Evolutionary conservation across 2,113 vertebrate species (phyloP).

Genomic region (Burhinus bistriatus): DNA sequence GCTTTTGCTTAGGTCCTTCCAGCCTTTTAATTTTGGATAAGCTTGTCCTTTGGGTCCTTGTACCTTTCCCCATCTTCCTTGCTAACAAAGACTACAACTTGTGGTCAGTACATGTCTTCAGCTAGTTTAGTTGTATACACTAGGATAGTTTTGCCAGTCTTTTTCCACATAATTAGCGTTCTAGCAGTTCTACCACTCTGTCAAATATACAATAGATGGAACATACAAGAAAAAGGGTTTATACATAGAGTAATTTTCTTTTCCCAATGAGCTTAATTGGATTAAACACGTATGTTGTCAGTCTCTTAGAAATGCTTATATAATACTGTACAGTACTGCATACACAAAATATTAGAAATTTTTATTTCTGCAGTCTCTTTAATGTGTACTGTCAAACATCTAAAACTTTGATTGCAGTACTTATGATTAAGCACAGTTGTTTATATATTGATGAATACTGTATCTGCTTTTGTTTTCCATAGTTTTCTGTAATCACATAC

Average conservation of each 20-base stretch:
- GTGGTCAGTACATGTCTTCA: not conserved
- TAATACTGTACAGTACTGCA: not conserved
- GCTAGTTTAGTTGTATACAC: not conserved
- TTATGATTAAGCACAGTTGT: not conserved
- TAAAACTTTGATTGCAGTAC: not conserved
- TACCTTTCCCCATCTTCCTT: not conserved
- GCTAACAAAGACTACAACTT: not conserved
- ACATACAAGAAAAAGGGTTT: not conserved
- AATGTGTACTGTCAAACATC: not conserved
- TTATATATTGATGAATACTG: not conserved
- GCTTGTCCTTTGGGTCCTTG: not conserved
- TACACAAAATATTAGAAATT: not conserved
- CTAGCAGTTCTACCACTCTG: not conserved
- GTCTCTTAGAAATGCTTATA: not conserved
- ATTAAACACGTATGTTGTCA: not conserved
- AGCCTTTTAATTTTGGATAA: not conserved
- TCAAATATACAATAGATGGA: not conserved
- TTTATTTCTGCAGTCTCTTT: not conserved
- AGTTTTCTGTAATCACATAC: too few relatives aligned
- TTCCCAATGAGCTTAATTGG: not conserved
- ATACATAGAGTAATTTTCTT: not conserved
- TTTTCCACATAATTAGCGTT: not conserved
- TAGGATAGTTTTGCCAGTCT: not conserved
- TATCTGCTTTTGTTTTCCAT: too few relatives aligned
- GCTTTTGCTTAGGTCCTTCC: not conserved